Conservation (phyloP, 1,140 invertebrate genomes). For the Aricia agestis region DNA sequence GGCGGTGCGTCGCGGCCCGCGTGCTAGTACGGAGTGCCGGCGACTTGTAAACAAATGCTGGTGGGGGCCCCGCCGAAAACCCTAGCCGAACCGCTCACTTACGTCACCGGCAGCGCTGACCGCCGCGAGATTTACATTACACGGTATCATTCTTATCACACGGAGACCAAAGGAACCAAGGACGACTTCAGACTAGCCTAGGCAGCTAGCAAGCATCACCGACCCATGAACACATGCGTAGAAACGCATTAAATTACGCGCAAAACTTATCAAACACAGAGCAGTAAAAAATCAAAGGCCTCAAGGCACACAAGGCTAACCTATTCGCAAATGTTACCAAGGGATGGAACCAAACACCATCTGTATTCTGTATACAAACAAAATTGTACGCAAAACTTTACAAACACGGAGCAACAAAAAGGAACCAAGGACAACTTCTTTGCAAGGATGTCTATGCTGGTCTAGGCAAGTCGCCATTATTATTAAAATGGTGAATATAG, state of each 20-base stretch:
- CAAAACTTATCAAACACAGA: too few relatives aligned
- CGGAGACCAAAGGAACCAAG: too few relatives aligned
- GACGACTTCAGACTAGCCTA: too few relatives aligned
- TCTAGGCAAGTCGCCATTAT: neutral
- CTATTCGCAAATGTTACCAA: too few relatives aligned
- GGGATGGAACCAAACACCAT: neutral
- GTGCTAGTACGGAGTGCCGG: constrained; percentile 62
- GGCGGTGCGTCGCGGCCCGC: constrained; percentile 50
- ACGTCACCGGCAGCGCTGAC: constrained; percentile 49
- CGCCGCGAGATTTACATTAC: constrained; percentile 22
- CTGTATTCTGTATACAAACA: too few relatives aligned
- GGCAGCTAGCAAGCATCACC: too few relatives aligned
- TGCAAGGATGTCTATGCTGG: neutral
- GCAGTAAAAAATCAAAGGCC: too few relatives aligned
- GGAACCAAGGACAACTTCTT: neutral
- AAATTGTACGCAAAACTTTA: too few relatives aligned
- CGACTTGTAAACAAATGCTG: constrained; percentile 71
- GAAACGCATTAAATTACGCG: too few relatives aligned
- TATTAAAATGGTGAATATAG: neutral
- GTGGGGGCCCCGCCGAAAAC: constrained; percentile 71
- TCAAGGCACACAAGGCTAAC: too few relatives aligned
- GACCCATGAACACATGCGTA: too few relatives aligned
- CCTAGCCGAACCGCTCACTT: constrained; percentile 67
- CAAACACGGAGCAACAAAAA: too few relatives aligned
- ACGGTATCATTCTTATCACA: constrained; percentile 2